Percentiles rank a stretch among this genome's conserved stretches.
These are phyloP conservation scores for Sphaerophoria taeniata DNA, from an alignment of 2,888 invertebrate genomes.

Conservation along the genomic window DNA sequence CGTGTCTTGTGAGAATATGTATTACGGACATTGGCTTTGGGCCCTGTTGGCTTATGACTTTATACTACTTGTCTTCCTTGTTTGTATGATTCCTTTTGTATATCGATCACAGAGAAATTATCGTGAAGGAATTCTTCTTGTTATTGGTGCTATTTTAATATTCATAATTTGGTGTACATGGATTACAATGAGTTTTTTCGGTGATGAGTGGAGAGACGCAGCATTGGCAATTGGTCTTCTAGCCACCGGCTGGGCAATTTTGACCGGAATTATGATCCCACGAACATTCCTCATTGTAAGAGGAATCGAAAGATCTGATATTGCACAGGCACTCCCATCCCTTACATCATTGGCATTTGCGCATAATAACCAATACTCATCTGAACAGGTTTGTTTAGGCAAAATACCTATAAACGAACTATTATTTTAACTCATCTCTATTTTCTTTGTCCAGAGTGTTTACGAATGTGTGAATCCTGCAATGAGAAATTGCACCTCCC, in stretches of 20 bases:
- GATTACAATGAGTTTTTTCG: constrained; percentile 84
- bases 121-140: constrained; percentile 86
- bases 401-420: too few relatives aligned
- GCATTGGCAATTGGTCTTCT: constrained; percentile 86
- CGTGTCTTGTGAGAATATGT: constrained; percentile 83
- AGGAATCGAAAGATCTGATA: constrained; percentile 85
- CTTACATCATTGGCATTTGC: constrained; percentile 82
- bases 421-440: too few relatives aligned
- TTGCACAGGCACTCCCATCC: constrained; percentile 84
- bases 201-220: constrained; percentile 85
- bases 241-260: constrained; percentile 86
- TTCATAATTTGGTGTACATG: constrained; percentile 86
- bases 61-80: constrained; percentile 85
- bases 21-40: constrained; percentile 83
- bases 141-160: constrained; percentile 84
- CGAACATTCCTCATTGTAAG: constrained; percentile 88
- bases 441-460: constrained; percentile 82
- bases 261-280: constrained; percentile 87
- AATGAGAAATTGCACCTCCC: constrained; percentile 82
- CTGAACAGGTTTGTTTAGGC: constrained; percentile 80
- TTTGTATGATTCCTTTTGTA: constrained; percentile 86
- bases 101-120: constrained; percentile 87
- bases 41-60: constrained; percentile 86
- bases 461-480: constrained; percentile 85
- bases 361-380: constrained; percentile 83